A percentile compares a stretch with the other conserved stretches of the same genome.
Conservation (phyloP, 1,140 invertebrate species). For the Drosophila mayri region DNA sequence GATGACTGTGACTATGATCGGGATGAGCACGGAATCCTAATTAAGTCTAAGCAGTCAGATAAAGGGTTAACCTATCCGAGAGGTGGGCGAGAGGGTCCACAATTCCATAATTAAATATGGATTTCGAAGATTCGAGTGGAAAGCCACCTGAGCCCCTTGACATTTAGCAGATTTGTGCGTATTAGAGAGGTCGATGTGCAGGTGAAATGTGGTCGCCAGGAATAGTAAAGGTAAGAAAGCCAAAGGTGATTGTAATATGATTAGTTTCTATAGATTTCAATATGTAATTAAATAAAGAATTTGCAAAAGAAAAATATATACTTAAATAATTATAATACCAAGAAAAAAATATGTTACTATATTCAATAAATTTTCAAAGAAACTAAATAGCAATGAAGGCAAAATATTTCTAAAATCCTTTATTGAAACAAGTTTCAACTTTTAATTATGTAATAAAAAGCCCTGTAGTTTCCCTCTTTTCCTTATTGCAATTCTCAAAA, state of each 20-base stretch:
- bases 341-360: neutral
- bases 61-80: slow-evolving; percentile 33
- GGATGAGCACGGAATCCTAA: slow-evolving; percentile 70
- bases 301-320: too few species aligned
- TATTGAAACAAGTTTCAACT: neutral
- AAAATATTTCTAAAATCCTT: neutral
- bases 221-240: neutral
- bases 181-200: slow-evolving; percentile 3
- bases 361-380: too few species aligned
- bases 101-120: slow-evolving; percentile 74
- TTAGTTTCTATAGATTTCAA: neutral
- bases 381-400: too few species aligned
- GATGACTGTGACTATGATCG: slow-evolving; percentile 57
- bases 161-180: slow-evolving; percentile 68
- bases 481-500: neutral
- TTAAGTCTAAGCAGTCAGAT: slow-evolving; percentile 64
- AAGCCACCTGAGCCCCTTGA: slow-evolving; percentile 45
- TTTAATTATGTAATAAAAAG: neutral
- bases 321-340: neutral
- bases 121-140: slow-evolving; percentile 41
- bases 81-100: slow-evolving; percentile 1
- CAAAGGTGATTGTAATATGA: neutral
- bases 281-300: too few species aligned
- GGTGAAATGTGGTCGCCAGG: neutral
- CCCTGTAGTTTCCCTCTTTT: too few species aligned